Conservation (phyloP, 2,797 vertebrate genomes). For the Cygnus olor region DNA sequence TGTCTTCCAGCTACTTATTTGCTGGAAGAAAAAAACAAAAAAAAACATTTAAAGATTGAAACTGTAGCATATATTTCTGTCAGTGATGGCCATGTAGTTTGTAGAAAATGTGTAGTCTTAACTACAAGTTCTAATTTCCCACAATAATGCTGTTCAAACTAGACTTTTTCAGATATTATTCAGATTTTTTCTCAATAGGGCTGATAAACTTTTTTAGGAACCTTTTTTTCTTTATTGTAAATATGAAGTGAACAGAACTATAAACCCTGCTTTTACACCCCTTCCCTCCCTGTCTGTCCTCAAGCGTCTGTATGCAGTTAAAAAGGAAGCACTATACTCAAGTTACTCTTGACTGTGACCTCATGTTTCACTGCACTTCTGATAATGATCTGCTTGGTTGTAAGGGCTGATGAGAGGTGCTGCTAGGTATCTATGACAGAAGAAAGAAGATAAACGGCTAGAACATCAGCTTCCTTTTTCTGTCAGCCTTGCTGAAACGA, state of each 20-base stretch:
- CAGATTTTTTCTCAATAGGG: rapidly evolving
- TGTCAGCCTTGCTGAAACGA: background rate
- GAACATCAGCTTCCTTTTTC: background rate
- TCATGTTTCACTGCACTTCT: background rate
- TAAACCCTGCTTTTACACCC: background rate
- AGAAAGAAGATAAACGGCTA: background rate
- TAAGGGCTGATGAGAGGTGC: background rate
- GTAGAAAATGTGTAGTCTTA: background rate
- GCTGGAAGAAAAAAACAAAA: background rate
- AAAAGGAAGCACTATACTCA: background rate
- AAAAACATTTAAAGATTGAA: background rate
- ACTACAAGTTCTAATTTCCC: background rate
- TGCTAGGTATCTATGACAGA: background rate
- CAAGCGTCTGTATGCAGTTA: background rate
- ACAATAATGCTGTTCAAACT: background rate
- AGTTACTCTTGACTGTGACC: background rate
- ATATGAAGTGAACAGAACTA: background rate
- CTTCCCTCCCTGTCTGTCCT: background rate
- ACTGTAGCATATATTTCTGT: rapidly evolving
- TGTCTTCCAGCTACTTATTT: background rate
- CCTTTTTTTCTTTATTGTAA: background rate
- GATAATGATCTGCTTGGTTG: background rate
- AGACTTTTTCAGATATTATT: background rate
- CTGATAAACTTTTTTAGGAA: background rate
- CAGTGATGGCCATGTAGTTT: background rate